Evolutionary conservation across 2,113 vertebrate genomes (phyloP).

Genomic region (Melanostigma gelatinosum): DNA sequence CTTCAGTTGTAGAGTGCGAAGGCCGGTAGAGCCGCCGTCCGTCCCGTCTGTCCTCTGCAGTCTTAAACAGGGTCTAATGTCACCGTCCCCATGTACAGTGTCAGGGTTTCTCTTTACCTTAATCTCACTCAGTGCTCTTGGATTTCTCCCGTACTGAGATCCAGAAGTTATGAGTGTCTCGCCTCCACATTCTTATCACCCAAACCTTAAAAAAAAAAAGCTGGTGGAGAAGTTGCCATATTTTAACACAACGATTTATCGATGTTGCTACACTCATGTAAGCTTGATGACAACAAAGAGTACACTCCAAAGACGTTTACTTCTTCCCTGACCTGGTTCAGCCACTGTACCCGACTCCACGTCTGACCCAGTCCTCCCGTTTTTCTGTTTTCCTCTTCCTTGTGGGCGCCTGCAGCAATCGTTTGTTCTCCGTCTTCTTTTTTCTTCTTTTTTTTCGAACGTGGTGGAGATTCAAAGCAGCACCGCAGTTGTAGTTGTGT

Average conservation of each 20-base stretch:
- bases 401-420: conserved; percentile 33
- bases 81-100: conserved; percentile 51
- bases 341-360: conserved; percentile 35
- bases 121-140: conserved; percentile 56
- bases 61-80: conserved; percentile 82
- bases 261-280: conserved; percentile 45
- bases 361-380: conserved; percentile 48
- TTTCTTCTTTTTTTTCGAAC: conserved; percentile 7
- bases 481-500: conserved; percentile 35
- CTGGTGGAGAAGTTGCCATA: conserved; percentile 64
- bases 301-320: conserved; percentile 77
- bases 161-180: conserved; percentile 48
- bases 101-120: conserved; percentile 67
- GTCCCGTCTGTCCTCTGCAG: conserved; percentile 77
- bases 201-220: conserved; percentile 71
- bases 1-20: conserved; percentile 62
- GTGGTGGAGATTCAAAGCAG: conserved; percentile 45
- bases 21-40: conserved; percentile 54
- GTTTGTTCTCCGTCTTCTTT: conserved; percentile 15
- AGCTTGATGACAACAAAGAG: conserved; percentile 48
- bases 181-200: conserved; percentile 67
- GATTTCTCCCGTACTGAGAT: conserved; percentile 46
- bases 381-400: conserved; percentile 32
- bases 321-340: conserved; percentile 64
- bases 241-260: conserved; percentile 44